These are phyloP conservation scores for Arge pagana DNA, from an alignment of 2,888 invertebrate species.

Conservation along the genomic window DNA sequence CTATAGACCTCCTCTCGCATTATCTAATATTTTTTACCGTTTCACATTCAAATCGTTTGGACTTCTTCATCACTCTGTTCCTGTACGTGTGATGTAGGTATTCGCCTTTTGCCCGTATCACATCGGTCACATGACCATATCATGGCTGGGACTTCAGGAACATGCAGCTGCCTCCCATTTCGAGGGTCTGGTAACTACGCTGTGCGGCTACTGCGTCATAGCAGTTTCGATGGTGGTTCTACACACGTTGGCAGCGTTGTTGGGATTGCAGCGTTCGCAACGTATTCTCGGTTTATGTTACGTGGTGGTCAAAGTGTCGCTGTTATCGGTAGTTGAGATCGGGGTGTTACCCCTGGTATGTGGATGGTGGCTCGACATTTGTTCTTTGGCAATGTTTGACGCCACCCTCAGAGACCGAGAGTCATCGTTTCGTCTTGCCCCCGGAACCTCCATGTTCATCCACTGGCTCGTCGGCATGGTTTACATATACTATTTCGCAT, in stretches of 20 bases:
- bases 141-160: conserved; percentile 70
- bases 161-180: conserved; percentile 80
- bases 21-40: too few relatives aligned
- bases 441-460: conserved; percentile 96
- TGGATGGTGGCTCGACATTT: conserved; percentile 99
- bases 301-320: conserved; percentile 87
- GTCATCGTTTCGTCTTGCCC: conserved; percentile 85
- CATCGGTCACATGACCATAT: conserved; percentile 85
- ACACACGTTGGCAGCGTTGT: conserved; percentile 81
- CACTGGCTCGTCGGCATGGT: conserved; percentile 99
- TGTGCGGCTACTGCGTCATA: conserved; percentile 92
- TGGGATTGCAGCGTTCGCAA: conserved; percentile 80
- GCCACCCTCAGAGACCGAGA: conserved; percentile 87
- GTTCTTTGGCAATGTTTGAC: conserved; percentile 91
- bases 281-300: conserved; percentile 90
- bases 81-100: conserved; percentile 57
- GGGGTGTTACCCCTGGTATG: conserved; percentile 95
- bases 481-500: conserved; percentile 98
- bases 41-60: too few relatives aligned
- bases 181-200: conserved; percentile 88
- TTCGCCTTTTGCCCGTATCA: conserved; percentile 98
- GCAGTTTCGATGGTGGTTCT: conserved; percentile 81
- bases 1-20: too few relatives aligned
- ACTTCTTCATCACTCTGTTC: too few relatives aligned
- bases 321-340: conserved; percentile 95